Evolutionary conservation across 2,888 invertebrate genomes (phyloP).

Genomic region (Baronia brevicornis): DNA sequence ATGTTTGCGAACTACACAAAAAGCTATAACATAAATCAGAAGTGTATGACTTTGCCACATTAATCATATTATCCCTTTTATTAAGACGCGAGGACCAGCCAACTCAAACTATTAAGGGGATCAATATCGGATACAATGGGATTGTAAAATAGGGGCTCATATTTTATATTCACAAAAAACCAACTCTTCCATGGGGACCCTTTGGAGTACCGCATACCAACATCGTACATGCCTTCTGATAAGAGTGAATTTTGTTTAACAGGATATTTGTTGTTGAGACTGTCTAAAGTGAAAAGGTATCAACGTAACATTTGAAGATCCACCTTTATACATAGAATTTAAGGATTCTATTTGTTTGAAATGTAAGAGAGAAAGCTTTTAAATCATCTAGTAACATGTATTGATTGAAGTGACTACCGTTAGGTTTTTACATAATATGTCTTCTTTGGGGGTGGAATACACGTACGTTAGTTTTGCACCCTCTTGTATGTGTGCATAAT

Average conservation of each 20-base stretch:
- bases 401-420: slow-evolving; percentile 74
- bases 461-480: slow-evolving; percentile 31
- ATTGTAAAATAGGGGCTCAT: slow-evolving; percentile 73
- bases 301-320: slow-evolving; percentile 23
- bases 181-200: slow-evolving; percentile 62
- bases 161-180: slow-evolving; percentile 73
- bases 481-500: slow-evolving; percentile 29
- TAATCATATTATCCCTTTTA: slow-evolving; percentile 58
- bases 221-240: slow-evolving; percentile 32
- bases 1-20: slow-evolving; percentile 5
- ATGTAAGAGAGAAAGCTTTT: slow-evolving; percentile 53
- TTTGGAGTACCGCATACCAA: slow-evolving; percentile 30
- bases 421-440: slow-evolving; percentile 74
- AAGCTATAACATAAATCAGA: slow-evolving; percentile 11
- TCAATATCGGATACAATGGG: slow-evolving; percentile 72
- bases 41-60: slow-evolving; percentile 26
- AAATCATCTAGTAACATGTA: slow-evolving; percentile 70
- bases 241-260: slow-evolving; percentile 48
- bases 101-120: slow-evolving; percentile 69
- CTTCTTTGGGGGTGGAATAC: slow-evolving; percentile 54
- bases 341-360: slow-evolving; percentile 34
- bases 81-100: slow-evolving; percentile 62
- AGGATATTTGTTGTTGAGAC: slow-evolving; percentile 53
- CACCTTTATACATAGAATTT: slow-evolving; percentile 28
- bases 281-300: slow-evolving; percentile 48